phyloP scores from a whole-genome alignment of 2,888 invertebrate species.

The Proisotoma minuta region DNA sequence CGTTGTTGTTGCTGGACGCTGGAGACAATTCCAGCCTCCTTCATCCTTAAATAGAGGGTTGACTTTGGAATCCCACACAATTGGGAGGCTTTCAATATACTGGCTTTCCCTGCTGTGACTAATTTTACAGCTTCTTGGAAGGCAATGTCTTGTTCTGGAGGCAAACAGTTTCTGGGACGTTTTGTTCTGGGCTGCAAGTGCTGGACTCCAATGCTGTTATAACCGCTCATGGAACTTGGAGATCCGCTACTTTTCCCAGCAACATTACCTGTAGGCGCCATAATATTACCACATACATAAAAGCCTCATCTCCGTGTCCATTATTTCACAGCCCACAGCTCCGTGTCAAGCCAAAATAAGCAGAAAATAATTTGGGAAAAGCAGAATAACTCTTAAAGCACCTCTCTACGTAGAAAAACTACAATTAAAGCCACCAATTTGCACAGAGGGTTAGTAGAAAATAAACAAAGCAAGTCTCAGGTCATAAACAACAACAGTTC shows the following conservation, averaged over 20 bases:
- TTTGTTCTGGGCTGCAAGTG: constrained; percentile 31
- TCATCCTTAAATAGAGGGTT: constrained; percentile 43
- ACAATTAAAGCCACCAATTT: too few species aligned
- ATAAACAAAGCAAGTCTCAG: too few species aligned
- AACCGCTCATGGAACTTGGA: too few species aligned
- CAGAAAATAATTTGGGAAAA: neutral
- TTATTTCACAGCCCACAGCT: too few species aligned
- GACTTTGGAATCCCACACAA: constrained; percentile 44
- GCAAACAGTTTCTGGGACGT: constrained; percentile 36
- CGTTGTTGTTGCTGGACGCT: constrained; percentile 36
- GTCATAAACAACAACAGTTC: too few species aligned
- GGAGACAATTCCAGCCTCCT: constrained; percentile 43
- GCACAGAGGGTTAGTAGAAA: too few species aligned
- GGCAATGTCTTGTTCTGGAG: constrained; percentile 37
- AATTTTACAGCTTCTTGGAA: constrained; percentile 42
- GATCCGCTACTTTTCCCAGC: too few species aligned
- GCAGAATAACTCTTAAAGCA: neutral
- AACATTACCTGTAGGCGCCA: too few species aligned
- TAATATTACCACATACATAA: too few species aligned
- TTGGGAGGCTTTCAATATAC: constrained; percentile 42
- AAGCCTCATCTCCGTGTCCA: too few species aligned
- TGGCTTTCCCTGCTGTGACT: constrained; percentile 38
- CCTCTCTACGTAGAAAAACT: neutral
- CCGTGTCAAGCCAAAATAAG: neutral
- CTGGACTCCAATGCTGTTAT: too few species aligned